phyloP scores from a whole-genome alignment of 2,888 invertebrate genomes.

The Pantelozetes paolii region DNA sequence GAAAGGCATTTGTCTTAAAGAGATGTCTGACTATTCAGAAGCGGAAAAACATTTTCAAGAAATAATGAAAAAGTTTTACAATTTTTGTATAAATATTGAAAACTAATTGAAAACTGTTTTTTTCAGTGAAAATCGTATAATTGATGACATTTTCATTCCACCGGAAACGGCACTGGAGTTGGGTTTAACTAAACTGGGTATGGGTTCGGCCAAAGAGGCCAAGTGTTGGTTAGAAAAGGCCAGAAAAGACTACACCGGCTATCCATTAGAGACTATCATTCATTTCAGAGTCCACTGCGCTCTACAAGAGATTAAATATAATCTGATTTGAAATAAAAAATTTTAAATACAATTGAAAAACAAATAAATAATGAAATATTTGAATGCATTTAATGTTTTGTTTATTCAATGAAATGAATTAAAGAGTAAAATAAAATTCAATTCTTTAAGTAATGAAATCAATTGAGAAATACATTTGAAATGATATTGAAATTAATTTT shows the following conservation, averaged over 20 bases:
- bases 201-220: slow-evolving; percentile 65
- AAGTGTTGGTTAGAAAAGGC: slow-evolving; percentile 62
- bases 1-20: slow-evolving; percentile 75
- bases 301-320: too few species aligned
- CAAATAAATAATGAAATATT: too few species aligned
- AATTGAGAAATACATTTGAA: too few species aligned
- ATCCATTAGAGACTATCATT: slow-evolving; percentile 37
- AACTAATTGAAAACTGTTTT: not conserved
- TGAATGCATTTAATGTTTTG: too few species aligned
- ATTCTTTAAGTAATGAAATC: too few species aligned
- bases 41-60: slow-evolving; percentile 51
- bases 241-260: slow-evolving; percentile 35
- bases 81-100: not conserved
- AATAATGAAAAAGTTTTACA: slow-evolving; percentile 32
- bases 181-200: slow-evolving; percentile 69
- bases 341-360: too few species aligned
- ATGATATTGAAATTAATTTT: too few species aligned
- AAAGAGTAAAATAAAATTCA: too few species aligned
- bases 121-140: slow-evolving; percentile 62
- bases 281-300: slow-evolving; percentile 40
- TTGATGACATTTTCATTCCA: slow-evolving; percentile 73
- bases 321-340: too few species aligned
- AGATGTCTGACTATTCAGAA: slow-evolving; percentile 69
- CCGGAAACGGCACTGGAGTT: slow-evolving; percentile 82
- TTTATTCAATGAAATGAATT: too few species aligned